Evolutionary conservation across 2,888 invertebrate genomes (phyloP), one percentile per base, ranked within the genome.

Genomic region (Abrostola tripartita): DNA sequence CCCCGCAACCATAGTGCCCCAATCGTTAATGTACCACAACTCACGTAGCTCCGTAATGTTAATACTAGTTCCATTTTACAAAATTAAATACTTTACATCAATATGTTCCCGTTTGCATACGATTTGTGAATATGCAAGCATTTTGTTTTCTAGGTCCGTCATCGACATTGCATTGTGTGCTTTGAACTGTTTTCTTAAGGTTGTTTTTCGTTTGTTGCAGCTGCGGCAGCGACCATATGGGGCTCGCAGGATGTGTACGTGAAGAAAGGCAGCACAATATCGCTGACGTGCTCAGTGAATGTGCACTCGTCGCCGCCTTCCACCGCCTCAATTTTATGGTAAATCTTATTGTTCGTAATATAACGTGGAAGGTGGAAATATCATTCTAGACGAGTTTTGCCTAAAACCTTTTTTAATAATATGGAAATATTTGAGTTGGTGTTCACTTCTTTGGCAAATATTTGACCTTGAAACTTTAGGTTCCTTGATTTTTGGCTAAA

Each of bases 201-300:
- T 79, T 58, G 40, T 52, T 74, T 87, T 84, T 86, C 61, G 65
- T 62, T 92, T 92, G 94, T 95, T 96, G 78, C 96, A 98, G 98
- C 98, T 85, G 98, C 98, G 40, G 97, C 97, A 86, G 98, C 98
- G 52, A 96, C 96, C 88, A 98, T 98, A 87, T 96, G 97, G 90
- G 98, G 98, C 70, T 97, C 98, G 50, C 96, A 97, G 81, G 98
- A 98, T 85, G 97, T 98, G 79, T 98, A 97, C 92, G 98, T 98
- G 85, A 98, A 98, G 95, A 97, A 97, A 89, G 98, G 98, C 83
- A 98, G 98, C 90, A 98, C 98, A 78, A 98, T 98, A 95, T 98
- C 98, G 81, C 95, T 98, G 87, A 97, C 98, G 65, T 98, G 98
- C 90, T 97, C 97, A 57, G 97, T 98, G 81, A 98, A 98, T 91